Evolutionary conservation across 2,113 vertebrate species (phyloP), one percentile per base, ranked within the genome.

Genomic region (Xyliphius kryptos): DNA sequence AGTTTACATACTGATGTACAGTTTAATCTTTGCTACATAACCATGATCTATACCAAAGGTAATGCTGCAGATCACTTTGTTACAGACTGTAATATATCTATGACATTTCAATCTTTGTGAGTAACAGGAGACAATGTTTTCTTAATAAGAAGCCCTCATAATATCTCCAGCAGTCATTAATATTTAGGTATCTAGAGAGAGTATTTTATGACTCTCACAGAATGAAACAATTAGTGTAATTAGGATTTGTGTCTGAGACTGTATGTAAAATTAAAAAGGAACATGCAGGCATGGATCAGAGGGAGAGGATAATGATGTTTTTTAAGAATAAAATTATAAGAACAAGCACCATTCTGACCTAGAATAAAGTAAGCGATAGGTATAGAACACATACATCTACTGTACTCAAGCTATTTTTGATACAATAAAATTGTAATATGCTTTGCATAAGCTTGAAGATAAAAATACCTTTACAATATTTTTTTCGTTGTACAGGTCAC

Each of bases 181-280:
- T 13, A 43, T 21, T 57, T 40, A 43, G 55, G 12, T 13, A 43
- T 57, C 19, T 57, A 57, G 40, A 65, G 43, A 65, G 50, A 46
- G 16, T 20, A 37, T 48, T 64, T 38, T 13, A 32, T 48, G 43
- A 44, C 17, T 56, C 12, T 32, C 26, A 38, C 26, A 47, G 26
- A 65, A 65, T 38, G 43, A 56, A 56, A 65, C 32, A 65, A 56
- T 63, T 63, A 54, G 12, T 57, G 40, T 52, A 47, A 56, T 65
- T 56, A 55, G 51, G 40, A 36, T 48, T 38, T 65, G 43, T 12
- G 43, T 65, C 15, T 65, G 12, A 65, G 20, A 48, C 15, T 46
- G 21, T 55, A 36, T 17, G 12, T 44, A 1, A 15, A 17, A 65
- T 46, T 56, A 44, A 47, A 26, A 48, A 64, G 15, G 22, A 40